Conservation (phyloP, 2,888 invertebrate genomes). For the Agapostemon virescens region DNA sequence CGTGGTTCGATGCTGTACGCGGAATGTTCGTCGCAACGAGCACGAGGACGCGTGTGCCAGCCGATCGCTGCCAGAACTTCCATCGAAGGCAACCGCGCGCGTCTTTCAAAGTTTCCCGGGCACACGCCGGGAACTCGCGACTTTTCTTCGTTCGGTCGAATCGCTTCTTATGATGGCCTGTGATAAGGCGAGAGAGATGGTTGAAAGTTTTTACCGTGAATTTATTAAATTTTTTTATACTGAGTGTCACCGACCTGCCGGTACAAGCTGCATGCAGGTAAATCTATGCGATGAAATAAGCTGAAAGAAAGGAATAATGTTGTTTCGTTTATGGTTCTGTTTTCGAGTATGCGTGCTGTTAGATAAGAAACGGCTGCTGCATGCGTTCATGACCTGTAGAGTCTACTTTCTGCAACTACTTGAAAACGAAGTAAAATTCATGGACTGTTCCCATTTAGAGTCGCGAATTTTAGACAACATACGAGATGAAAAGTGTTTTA, state of each 20-base stretch:
- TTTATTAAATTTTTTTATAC: neutral
- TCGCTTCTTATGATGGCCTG: neutral
- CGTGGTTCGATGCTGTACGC: neutral
- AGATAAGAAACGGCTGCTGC: no score
- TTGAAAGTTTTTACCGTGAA: neutral
- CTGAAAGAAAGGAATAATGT: neutral
- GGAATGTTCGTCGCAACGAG: neutral
- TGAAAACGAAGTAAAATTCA: no score
- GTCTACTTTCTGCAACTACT: no score
- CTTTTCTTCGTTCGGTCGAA: neutral
- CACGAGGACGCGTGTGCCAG: neutral
- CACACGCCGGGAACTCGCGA: neutral
- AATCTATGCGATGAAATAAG: neutral
- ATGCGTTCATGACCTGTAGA: no score
- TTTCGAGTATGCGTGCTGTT: no score
- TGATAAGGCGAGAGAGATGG: neutral
- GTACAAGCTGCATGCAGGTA: neutral
- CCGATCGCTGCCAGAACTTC: neutral
- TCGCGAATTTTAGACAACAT: no score
- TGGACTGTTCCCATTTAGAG: no score
- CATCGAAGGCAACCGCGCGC: neutral
- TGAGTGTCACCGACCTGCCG: neutral
- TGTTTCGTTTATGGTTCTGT: neutral
- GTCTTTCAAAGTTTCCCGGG: constrained; percentile 50
- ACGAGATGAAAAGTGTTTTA: no score